Evolutionary conservation across 2,113 vertebrate species (phyloP).

Genomic region (Trematocara variabile): DNA sequence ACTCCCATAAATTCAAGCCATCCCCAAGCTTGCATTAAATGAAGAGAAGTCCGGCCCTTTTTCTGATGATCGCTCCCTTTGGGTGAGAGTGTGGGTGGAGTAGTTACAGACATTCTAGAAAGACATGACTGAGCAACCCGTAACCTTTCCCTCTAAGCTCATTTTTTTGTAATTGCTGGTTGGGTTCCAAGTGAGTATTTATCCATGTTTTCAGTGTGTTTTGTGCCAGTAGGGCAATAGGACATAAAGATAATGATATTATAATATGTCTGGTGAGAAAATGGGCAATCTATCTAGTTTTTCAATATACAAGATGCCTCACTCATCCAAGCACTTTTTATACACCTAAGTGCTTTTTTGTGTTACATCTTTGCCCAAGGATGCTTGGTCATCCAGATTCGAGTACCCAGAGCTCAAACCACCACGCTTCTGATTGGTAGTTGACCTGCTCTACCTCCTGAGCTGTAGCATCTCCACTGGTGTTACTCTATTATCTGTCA

Average conservation of each 20-base stretch:
- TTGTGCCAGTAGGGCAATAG: not conserved
- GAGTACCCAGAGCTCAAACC: not conserved
- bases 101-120: not conserved
- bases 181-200: not conserved
- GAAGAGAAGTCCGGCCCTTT: conserved; percentile 36
- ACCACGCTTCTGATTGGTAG: not conserved
- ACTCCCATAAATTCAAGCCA: conserved; percentile 15
- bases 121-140: not conserved
- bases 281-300: not conserved
- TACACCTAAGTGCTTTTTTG: not conserved
- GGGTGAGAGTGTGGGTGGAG: conserved; percentile 33
- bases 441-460: not conserved
- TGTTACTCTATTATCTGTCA: not conserved
- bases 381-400: not conserved
- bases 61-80: conserved; percentile 45
- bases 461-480: not conserved
- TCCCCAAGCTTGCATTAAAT: conserved; percentile 12
- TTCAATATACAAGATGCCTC: not conserved
- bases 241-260: not conserved
- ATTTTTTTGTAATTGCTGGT: not conserved
- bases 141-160: not conserved
- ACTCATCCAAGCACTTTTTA: not conserved
- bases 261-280: not conserved
- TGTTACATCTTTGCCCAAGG: not conserved
- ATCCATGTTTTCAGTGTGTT: not conserved